These are phyloP conservation scores for Hydrochoerus hydrochaeris DNA, from an alignment of 2,113 vertebrate genomes.

Conservation along the genomic window DNA sequence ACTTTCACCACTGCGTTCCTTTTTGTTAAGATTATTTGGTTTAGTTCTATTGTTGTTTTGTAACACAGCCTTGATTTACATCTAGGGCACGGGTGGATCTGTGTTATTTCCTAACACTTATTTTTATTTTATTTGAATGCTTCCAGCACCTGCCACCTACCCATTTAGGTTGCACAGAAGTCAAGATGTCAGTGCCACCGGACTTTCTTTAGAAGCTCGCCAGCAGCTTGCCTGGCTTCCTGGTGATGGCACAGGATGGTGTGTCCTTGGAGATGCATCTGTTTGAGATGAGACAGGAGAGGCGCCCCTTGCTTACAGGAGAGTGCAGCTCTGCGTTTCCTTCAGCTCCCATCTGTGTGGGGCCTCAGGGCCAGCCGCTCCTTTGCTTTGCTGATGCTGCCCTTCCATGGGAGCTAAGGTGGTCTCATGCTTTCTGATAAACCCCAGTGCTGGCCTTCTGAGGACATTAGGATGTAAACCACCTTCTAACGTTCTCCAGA, in stretches of 20 bases:
- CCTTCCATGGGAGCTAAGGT: neutral
- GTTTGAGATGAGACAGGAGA: neutral
- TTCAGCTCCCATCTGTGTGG: neutral
- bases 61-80: neutral
- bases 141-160: neutral
- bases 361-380: no score
- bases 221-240: neutral
- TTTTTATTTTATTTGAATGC: neutral
- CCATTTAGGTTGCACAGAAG: neutral
- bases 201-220: neutral
- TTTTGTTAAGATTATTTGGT: conserved; percentile 45
- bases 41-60: conserved; percentile 15
- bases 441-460: no score
- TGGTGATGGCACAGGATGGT: neutral
- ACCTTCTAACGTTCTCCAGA: neutral
- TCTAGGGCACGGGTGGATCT: neutral
- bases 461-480: neutral
- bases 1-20: neutral
- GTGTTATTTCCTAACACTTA: neutral
- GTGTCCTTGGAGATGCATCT: neutral
- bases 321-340: neutral
- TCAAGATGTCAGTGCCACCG: neutral
- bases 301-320: neutral
- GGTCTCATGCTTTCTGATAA: neutral
- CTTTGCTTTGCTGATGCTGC: neutral